These are phyloP conservation scores for Drosophila kohkoa DNA, from an alignment of 1,140 invertebrate species.

Conservation along the genomic window DNA sequence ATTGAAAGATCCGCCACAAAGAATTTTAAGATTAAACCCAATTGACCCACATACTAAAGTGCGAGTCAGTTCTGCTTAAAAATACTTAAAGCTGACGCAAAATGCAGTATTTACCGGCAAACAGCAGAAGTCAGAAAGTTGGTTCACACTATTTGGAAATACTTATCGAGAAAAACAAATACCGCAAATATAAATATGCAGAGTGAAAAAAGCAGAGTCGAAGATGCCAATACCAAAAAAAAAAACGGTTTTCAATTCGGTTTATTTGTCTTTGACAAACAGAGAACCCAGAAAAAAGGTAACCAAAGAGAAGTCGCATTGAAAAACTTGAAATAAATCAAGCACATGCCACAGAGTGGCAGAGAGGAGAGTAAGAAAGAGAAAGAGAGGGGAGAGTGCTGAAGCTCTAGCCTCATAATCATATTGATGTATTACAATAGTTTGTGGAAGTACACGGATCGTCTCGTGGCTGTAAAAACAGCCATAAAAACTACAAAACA, in stretches of 20 bases:
- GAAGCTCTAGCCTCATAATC: constrained; percentile 65
- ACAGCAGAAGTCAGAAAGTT: not conserved
- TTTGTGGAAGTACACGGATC: constrained; percentile 63
- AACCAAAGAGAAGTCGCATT: constrained; percentile 35
- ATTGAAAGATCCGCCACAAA: not conserved
- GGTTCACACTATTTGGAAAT: constrained; percentile 15
- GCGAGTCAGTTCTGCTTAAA: not conserved
- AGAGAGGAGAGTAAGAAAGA: constrained; percentile 9
- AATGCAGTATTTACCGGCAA: constrained; percentile 15
- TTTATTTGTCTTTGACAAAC: constrained; percentile 71
- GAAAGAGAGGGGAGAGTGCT: constrained; percentile 27
- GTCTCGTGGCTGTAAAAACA: constrained; percentile 58
- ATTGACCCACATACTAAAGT: constrained; percentile 7
- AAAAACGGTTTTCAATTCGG: constrained; percentile 55
- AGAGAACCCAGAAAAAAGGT: constrained; percentile 45
- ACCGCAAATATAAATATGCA: constrained; percentile 14
- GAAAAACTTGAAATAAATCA: constrained; percentile 74
- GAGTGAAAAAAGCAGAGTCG: not conserved
- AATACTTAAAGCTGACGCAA: not conserved
- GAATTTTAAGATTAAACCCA: not conserved
- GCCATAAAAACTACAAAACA: constrained; percentile 69
- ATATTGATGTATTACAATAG: constrained; percentile 79
- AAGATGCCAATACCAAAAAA: constrained; percentile 33
- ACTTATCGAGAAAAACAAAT: not conserved
- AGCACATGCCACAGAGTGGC: constrained; percentile 63